Evolutionary conservation across 2,797 vertebrate genomes (phyloP), one percentile per base, ranked within the genome.

Genomic region (Rhinella marina): DNA sequence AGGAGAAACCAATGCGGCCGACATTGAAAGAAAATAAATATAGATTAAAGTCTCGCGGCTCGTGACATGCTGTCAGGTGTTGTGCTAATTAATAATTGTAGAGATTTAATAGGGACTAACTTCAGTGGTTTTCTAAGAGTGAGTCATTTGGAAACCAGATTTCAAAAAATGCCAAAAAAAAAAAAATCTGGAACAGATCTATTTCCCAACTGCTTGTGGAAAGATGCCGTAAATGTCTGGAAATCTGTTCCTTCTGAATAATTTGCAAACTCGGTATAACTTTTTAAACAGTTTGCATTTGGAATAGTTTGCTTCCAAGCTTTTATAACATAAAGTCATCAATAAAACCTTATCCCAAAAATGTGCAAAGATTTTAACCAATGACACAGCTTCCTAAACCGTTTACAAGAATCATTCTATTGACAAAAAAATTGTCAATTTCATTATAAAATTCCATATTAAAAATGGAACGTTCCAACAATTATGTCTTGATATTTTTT

Each of bases 41-140:
- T 41, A 82, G 88, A 89, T 86, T 75, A 86, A 89, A 89, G 79
- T 77, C 57, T 81, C 79, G 81, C 61, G 54, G 73, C 41, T 75
- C 52, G 68, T 85, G 77, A 88, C 85, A n/a, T 64, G 66, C 57
- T 85, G 82, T 81, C 82, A 88, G 76, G 88, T 86, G 88, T 86
- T 86, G 79, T 62, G 82, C 64, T 86, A 89, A 89, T 86, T 86
- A 86, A 86, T 86, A 85, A 82, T 77, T 87, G 21, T 7, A 75
- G 54, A 75, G 78, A 87, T 87, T 81, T 82, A 87, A 81, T 87
- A n/a, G 66, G 68, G 79, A 86, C 75, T 66, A 64, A 59, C 84
- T 68, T 78, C 50, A 64, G 84, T 66, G 57, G 23, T 78, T 85
- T 62, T 21, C 12, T 6, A 85, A 64, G 29, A 56, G 68, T 27